Base-by-base conservation (phyloP, 2,113 vertebrate genomes). In the Neolamprologus ventralis region DNA sequence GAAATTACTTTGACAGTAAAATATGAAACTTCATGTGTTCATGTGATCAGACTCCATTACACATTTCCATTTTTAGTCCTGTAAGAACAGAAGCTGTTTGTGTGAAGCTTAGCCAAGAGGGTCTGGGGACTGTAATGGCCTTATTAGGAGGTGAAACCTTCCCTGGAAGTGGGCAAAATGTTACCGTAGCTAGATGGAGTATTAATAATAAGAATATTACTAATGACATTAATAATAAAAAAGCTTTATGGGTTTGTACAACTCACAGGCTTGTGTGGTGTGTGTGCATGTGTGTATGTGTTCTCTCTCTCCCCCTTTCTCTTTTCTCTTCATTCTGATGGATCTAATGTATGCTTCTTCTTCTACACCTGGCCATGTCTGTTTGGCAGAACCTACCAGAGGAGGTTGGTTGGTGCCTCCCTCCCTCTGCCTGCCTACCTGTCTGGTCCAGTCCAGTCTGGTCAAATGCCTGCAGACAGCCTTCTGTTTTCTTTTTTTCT, bases 351-450 rank as follows among this genome's bases (percentile, higher is more conserved):
- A 88, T 94, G 82, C 92, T 95, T 92, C 93, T 93, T 91, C 94
- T 94, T 95, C 94, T 90, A 83, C 93, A 94, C 93, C 94, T 89
- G 96, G 93, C 95, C 94, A 92, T 94, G 88, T 95, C 93, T 96
- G 92, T 94, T 94, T 96, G 93, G 95, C 95, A 96, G 96, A 92
- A 96, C 95, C 95, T 96, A 94, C 96, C 94, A 95, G 96, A 96
- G 96, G 96, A 97, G 96, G 96, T 97, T 96, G 96, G 96, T 97
- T 95, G 94, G 96, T 95, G 89, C 94, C 94, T 95, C 88, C 93
- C 93, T 94, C 89, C 90, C 92, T 95, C 95, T 93, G 93, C 95
- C 94, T 96, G 96, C 94, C 92, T 93, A 92, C 92, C 85, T 94
- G 92, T 95, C 95, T 94, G 94, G 89, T 94, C 90, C 68, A 78